Base-by-base conservation (phyloP, 2,888 invertebrate species). In the Cosmia pyralina region DNA sequence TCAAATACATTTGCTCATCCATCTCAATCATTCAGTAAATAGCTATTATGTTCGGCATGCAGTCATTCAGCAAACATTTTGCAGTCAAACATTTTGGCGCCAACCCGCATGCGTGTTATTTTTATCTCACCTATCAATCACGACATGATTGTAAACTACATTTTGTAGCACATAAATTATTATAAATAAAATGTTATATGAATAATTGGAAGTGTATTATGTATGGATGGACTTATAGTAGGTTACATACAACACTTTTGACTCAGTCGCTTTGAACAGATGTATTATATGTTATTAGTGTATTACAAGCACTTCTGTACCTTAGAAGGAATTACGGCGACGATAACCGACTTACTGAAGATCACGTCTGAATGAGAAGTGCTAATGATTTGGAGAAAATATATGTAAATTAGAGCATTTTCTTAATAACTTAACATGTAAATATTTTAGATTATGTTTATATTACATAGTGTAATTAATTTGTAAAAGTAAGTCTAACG, bases 71-170 rank as follows among this genome's bases (percentile, higher is more conserved):
- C 13, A 50, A 72, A 73, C 79, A 79, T 81, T 75, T 65, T 66
- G 66, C n/a, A n/a, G 50, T n/a, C 13, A 50, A 72, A 73, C 79
- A 79, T 81, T 75, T 65, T 66, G 66, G 66, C 69, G 69, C 62
- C 69, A n/a, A 48, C n/a, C 11, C 7, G 59, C 52, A 19, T n/a
- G 34, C n/a, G 22, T 63, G 34, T 57, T 81, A 64, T 71, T 76
- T 76, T 55, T 55, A 82, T 62, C 67, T 46, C 17, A n/a, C 1
- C 63, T 52, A 83, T 81, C 69, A 83, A 83, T 83, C 80, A 72
- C 3, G 13, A 4, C 22, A 46, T 58, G 38, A 63, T 67, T 69
- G 59, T 69, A 75, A 75, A 79, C 57, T 52, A 48, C 15, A 66
- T 67, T n/a, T 72, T 48, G 55, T 44, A 50, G 34, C 19, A 15